Conservation (phyloP, 37 sponge, comb jelly and placozoan genomes). For the Chondrosia reniformis region DNA sequence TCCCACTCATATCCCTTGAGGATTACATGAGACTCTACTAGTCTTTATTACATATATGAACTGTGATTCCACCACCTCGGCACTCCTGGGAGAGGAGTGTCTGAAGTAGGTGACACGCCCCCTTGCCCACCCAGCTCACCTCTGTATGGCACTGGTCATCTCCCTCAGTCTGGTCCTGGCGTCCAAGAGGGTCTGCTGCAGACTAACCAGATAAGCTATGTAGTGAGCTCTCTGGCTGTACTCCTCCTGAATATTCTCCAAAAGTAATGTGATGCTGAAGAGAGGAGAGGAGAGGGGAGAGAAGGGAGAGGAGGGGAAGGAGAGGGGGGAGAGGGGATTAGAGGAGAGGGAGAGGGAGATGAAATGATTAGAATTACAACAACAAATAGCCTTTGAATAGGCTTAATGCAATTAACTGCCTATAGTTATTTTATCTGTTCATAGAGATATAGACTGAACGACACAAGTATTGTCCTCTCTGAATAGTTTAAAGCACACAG, state of each 20-base stretch:
- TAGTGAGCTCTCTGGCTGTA: conserved; percentile 32
- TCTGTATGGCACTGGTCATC: conserved; percentile 25
- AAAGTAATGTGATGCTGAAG: conserved; percentile 26
- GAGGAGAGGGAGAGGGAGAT: background rate
- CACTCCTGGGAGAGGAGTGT: no score
- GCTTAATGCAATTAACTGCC: no score
- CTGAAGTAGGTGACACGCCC: background rate
- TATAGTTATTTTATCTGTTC: no score
- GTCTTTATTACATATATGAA: no score
- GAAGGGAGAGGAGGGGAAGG: background rate
- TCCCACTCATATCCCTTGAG: no score
- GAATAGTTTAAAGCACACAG: no score
- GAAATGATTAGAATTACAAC: background rate
- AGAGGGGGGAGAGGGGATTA: background rate
- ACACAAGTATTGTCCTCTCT: no score
- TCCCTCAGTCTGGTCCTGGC: conserved; percentile 42
- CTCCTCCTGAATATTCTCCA: conserved; percentile 37
- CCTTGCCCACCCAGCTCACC: conserved; percentile 23
- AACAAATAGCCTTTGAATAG: no score
- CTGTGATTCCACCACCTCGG: no score
- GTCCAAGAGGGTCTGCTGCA: conserved; percentile 50
- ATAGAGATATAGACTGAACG: no score
- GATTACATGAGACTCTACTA: no score
- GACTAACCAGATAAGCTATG: conserved; percentile 40
- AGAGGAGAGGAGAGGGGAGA: background rate